Conservation (phyloP, 2,113 vertebrate species). For the Sorex fumeus region DNA sequence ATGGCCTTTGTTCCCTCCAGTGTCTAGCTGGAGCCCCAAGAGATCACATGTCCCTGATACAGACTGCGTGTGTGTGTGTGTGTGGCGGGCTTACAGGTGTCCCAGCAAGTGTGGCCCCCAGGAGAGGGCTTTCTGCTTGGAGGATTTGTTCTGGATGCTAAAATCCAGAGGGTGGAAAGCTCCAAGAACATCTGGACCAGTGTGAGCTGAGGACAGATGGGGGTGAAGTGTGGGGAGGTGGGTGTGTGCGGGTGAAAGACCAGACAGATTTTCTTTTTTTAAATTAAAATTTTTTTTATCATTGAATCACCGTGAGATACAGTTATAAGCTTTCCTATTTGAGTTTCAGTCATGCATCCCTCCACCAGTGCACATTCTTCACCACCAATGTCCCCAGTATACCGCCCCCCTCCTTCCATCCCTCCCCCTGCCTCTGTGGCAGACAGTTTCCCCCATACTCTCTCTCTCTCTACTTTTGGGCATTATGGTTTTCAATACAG, state of each 20-base stretch:
- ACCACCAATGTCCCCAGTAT: too few species aligned
- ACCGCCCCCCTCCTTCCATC: too few species aligned
- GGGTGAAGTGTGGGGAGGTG: too few species aligned
- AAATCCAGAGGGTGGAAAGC: neutral
- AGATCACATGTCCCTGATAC: neutral
- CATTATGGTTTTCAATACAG: too few species aligned
- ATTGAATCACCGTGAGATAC: too few species aligned
- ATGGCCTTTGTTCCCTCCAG: neutral
- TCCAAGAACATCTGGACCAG: neutral
- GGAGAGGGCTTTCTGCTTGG: constrained; percentile 9
- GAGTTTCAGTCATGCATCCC: too few species aligned
- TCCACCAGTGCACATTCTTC: too few species aligned
- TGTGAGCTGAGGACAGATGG: neutral
- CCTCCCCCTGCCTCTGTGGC: too few species aligned
- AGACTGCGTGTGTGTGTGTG: neutral
- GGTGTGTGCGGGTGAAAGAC: neutral
- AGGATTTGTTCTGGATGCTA: neutral
- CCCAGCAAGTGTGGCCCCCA: neutral
- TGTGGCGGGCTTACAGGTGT: neutral
- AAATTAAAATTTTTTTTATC: too few species aligned
- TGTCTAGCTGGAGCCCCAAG: neutral
- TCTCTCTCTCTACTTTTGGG: too few species aligned
- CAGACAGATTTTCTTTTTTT: neutral
- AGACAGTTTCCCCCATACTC: too few species aligned
- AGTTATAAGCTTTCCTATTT: too few species aligned